Evolutionary conservation across 2,888 invertebrate genomes (phyloP).

Genomic region (Endomychus coccineus): DNA sequence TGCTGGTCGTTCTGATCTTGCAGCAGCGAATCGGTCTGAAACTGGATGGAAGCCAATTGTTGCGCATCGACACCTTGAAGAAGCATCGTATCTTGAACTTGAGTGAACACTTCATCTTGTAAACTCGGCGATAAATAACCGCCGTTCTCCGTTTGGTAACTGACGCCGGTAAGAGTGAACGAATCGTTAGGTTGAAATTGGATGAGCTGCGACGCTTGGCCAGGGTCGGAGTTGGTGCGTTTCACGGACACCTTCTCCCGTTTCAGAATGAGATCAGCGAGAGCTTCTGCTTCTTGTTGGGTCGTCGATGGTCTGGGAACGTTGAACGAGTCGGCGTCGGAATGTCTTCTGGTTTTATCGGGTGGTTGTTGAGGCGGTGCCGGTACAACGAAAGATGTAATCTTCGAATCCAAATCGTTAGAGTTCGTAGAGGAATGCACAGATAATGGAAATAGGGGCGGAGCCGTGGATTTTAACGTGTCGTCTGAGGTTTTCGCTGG

Average conservation of each 20-base stretch:
- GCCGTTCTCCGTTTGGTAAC: conserved; percentile 55
- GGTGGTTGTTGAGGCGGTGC: conserved; percentile 46
- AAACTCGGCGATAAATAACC: conserved; percentile 58
- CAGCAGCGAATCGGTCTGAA: conserved; percentile 46
- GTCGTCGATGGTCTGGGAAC: conserved; percentile 45
- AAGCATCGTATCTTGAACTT: conserved; percentile 62
- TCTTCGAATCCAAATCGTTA: conserved; percentile 39
- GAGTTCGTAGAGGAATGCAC: conserved; percentile 42
- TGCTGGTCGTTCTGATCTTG: conserved; percentile 59
- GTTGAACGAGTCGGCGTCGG: conserved; percentile 52
- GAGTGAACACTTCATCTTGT: conserved; percentile 71
- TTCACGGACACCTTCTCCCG: conserved; percentile 65
- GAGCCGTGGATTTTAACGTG: conserved; percentile 36
- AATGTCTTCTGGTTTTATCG: conserved; percentile 50
- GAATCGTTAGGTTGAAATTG: conserved; percentile 55
- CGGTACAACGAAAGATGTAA: conserved; percentile 51
- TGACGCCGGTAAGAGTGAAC: conserved; percentile 56
- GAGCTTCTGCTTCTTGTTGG: conserved; percentile 65
- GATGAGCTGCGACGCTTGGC: conserved; percentile 51
- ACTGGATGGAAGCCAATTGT: conserved; percentile 46
- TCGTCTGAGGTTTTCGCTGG: conserved; percentile 23
- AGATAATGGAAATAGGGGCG: conserved; percentile 42
- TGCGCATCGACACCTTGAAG: conserved; percentile 59
- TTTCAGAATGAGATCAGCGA: conserved; percentile 70
- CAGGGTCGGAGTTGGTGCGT: conserved; percentile 65